A percentile compares a stretch with the other conserved stretches of the same genome.
Evolutionary conservation across 2,113 vertebrate genomes (phyloP).

Genomic region (Grallaria varia): DNA sequence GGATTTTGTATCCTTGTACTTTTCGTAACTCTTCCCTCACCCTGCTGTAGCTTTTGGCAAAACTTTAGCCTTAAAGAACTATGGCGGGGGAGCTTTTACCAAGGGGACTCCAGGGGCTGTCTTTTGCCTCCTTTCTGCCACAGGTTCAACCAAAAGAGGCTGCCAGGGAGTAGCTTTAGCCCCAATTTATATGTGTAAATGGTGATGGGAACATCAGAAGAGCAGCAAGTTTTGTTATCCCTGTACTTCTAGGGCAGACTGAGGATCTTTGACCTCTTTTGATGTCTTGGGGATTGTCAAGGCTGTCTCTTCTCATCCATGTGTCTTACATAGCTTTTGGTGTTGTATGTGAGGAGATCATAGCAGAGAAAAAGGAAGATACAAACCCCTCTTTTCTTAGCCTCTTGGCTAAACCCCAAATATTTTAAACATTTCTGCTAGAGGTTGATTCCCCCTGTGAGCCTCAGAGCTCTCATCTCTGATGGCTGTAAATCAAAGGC

Average conservation of each 20-base stretch:
- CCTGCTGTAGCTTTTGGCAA: neutral
- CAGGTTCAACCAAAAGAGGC: neutral
- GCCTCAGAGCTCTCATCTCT: neutral
- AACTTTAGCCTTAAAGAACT: neutral
- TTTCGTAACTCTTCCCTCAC: neutral
- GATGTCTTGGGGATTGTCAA: neutral
- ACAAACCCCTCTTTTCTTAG: neutral
- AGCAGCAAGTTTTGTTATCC: neutral
- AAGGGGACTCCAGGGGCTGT: neutral
- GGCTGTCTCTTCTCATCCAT: neutral
- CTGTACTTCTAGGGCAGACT: neutral
- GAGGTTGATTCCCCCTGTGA: neutral
- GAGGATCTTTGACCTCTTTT: neutral
- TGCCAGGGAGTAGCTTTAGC: neutral
- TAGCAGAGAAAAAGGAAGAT: neutral
- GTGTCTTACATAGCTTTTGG: neutral
- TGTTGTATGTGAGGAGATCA: neutral
- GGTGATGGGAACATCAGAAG: neutral
- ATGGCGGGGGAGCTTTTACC: neutral
- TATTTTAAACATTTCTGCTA: constrained; percentile 5
- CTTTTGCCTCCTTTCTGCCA: neutral
- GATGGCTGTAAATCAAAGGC: neutral
- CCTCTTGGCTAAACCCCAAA: neutral
- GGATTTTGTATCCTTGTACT: neutral
- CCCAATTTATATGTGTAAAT: neutral